Evolutionary conservation across 2,113 vertebrate genomes (phyloP).

Genomic region (Nyctibius bracteatus): DNA sequence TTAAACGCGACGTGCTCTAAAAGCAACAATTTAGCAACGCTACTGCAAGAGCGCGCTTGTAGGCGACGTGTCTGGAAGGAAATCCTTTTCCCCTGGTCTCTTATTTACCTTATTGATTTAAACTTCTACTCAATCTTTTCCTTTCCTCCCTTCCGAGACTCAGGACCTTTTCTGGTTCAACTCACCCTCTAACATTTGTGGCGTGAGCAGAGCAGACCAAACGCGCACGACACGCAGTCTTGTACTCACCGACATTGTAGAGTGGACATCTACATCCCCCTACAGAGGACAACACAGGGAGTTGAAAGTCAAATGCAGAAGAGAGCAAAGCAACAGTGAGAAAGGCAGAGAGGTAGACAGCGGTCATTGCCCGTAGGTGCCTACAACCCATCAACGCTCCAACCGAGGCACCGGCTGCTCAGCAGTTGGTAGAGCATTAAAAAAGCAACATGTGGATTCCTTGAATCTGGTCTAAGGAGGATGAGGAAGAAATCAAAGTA

Average conservation of each 20-base stretch:
- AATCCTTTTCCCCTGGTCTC: neutral
- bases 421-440: neutral
- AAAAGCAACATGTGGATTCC: neutral
- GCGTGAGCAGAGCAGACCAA: neutral
- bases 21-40: neutral
- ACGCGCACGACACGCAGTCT: neutral
- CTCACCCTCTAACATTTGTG: neutral
- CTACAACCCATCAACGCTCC: neutral
- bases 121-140: neutral
- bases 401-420: neutral
- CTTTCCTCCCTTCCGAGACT: neutral
- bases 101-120: neutral
- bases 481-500: neutral
- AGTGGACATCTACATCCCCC: constrained; percentile 68
- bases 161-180: constrained; percentile 32
- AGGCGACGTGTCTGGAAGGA: fast-evolving
- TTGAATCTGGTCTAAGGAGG: neutral
- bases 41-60: too few species aligned
- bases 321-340: neutral
- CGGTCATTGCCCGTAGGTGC: fast-evolving
- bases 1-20: fast-evolving
- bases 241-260: constrained; percentile 76
- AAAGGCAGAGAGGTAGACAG: neutral
- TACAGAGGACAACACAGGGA: constrained; percentile 65
- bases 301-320: neutral